Conservation (phyloP, 2,797 vertebrate genomes). For the Lindbergichthys nudifrons region DNA sequence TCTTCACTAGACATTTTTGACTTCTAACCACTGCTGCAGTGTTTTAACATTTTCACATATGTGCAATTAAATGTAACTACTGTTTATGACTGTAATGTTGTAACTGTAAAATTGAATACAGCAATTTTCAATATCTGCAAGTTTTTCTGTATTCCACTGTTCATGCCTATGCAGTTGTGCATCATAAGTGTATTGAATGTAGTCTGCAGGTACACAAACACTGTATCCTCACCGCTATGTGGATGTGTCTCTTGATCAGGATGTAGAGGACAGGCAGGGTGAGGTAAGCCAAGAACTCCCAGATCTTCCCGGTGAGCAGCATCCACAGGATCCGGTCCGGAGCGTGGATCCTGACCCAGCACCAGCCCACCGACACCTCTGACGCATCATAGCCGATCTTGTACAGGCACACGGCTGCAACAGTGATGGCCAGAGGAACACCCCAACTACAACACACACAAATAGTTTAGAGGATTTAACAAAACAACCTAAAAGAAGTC, state of each 20-base stretch:
- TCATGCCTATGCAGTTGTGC: not conserved
- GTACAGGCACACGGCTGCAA: conserved; percentile 86
- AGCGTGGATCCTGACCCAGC: conserved; percentile 90
- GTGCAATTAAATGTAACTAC: too few relatives aligned
- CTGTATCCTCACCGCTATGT: conserved; percentile 86
- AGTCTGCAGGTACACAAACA: not conserved
- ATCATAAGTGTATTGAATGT: not conserved
- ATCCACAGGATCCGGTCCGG: conserved; percentile 92
- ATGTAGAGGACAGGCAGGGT: conserved; percentile 92
- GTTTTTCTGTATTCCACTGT: not conserved
- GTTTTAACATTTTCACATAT: too few relatives aligned
- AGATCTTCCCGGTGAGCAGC: conserved; percentile 93
- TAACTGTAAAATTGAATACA: not conserved
- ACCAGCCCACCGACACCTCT: conserved; percentile 97
- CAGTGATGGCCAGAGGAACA: conserved; percentile 90
- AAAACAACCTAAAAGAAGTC: conserved; percentile 16
- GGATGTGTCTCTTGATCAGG: conserved; percentile 94
- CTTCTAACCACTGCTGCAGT: too few relatives aligned
- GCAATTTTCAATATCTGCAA: not conserved
- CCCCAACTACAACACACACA: conserved; percentile 88
- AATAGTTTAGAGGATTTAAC: not conserved
- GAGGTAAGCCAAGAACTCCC: conserved; percentile 95
- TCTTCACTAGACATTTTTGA: too few relatives aligned
- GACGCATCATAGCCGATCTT: conserved; percentile 97
- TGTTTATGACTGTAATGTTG: too few relatives aligned